A percentile compares a stretch with the other conserved stretches of the same genome.
Evolutionary conservation across 2,113 vertebrate species (phyloP).

Genomic region (Parus major): DNA sequence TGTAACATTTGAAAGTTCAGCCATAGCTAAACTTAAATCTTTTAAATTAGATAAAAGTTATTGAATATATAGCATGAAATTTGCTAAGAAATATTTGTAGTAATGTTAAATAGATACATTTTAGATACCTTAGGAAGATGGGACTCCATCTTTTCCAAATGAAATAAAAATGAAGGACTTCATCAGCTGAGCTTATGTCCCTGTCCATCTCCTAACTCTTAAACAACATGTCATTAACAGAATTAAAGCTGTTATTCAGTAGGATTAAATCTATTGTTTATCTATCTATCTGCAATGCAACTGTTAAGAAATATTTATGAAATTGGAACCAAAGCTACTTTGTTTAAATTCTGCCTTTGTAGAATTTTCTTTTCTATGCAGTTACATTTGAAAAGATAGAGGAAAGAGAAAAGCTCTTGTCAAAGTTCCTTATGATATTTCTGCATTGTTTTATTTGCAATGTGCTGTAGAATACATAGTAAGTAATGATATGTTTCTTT

Average conservation of each 20-base stretch:
- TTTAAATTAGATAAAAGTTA: background rate
- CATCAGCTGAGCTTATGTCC: background rate
- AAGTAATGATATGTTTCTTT: background rate
- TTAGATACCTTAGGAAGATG: background rate
- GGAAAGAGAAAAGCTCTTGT: background rate
- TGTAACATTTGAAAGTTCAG: background rate
- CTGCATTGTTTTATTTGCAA: background rate
- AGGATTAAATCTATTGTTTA: background rate
- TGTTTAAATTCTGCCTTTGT: background rate
- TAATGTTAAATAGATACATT: background rate
- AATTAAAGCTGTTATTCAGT: background rate
- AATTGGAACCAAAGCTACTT: background rate
- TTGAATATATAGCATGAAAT: background rate
- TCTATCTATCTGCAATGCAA: background rate
- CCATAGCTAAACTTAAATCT: background rate
- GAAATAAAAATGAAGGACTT: background rate
- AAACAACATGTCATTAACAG: background rate
- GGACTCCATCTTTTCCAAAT: background rate
- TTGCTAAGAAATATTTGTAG: background rate
- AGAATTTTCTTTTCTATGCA: background rate
- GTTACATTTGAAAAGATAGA: background rate
- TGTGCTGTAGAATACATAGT: background rate
- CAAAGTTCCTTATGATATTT: background rate
- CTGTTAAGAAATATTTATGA: background rate
- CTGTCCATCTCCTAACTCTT: background rate